Evolutionary conservation across 2,888 invertebrate species (phyloP), one percentile per base, ranked within the genome.

Genomic region (Mesoligia furuncula): DNA sequence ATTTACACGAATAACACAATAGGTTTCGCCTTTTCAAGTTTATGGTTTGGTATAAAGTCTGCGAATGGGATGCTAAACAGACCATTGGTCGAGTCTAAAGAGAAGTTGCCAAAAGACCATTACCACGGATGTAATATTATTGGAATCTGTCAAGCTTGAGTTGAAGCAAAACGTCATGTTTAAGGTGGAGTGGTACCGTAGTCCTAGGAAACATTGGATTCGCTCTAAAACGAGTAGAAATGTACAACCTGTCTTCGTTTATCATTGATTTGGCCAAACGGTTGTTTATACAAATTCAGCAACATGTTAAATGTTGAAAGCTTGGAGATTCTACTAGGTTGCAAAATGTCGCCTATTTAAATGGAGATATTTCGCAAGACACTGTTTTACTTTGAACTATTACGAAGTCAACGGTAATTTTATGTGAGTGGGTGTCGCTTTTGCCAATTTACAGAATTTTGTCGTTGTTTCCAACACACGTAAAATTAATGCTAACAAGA

Each of bases 331-430:
- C 24, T 67, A 42, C 8, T 27, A 42, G 27, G 31, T 81, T 79
- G 66, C 66, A 51, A 73, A 81, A 84, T 74, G 15, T 59, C n/a
- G 1, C 54, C 48, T 67, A 64, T 80, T 74, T 36, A 82, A 64
- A 80, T 75, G 85, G 75, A 68, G 57, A 64, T 31, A 62, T 75
- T 84, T 80, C 51, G 51, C 51, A 80, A 80, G 61, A 15, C 62
- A 39, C 36, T 74, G 70, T 80, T 79, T 84, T 73, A 66, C 39
- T 84, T 69, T 62, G 66, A 82, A 62, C 66, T 74, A 61, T 82
- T 79, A 71, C 31, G 57, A 73, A 76, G 59, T 27, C 11, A 75
- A 61, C 27, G 36, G 68, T 24, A 13, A 74, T 48, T 59, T 59
- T 7, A 59, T 59, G 67, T 72, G 51, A 20, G 79, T 70, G 70